phyloP scores from a whole-genome alignment of 2,797 vertebrate species.

The Synaphobranchus kaupii region DNA sequence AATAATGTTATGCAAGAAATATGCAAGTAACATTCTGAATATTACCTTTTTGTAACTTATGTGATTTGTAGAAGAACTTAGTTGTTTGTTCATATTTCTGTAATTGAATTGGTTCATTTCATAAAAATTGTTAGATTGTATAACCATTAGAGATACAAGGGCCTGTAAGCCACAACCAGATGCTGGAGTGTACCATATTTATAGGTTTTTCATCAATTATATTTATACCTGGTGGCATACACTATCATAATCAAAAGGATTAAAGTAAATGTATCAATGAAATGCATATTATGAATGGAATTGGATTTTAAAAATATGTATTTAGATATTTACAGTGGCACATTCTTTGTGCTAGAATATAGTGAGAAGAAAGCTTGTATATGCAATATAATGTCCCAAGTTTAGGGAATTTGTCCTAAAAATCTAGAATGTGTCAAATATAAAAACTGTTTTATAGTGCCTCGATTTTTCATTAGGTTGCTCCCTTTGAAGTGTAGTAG shows the following conservation, averaged over 20 bases:
- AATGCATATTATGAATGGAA: not conserved
- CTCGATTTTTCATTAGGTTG: not conserved
- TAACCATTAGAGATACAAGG: not conserved
- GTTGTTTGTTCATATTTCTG: constrained; percentile 22
- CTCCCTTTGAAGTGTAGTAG: not conserved
- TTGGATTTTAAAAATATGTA: not conserved
- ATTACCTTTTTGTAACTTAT: not conserved
- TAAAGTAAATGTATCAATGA: not conserved
- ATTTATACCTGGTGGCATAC: not conserved
- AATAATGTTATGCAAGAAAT: constrained; percentile 24
- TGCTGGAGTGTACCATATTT: not conserved
- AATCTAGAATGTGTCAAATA: not conserved
- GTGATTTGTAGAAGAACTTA: not conserved
- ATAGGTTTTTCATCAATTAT: not conserved
- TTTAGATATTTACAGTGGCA: not conserved
- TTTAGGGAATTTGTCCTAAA: not conserved
- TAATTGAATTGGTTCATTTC: not conserved
- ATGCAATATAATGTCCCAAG: not conserved
- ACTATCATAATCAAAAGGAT: not conserved
- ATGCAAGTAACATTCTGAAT: constrained; percentile 11
- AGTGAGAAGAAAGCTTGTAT: not conserved
- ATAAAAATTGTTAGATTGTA: too few species aligned
- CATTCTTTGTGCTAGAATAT: constrained; percentile 1
- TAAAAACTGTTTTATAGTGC: not conserved
- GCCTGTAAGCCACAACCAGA: not conserved